Evolutionary conservation across 2,888 invertebrate species (phyloP).

Genomic region (Oscheius sp.): DNA sequence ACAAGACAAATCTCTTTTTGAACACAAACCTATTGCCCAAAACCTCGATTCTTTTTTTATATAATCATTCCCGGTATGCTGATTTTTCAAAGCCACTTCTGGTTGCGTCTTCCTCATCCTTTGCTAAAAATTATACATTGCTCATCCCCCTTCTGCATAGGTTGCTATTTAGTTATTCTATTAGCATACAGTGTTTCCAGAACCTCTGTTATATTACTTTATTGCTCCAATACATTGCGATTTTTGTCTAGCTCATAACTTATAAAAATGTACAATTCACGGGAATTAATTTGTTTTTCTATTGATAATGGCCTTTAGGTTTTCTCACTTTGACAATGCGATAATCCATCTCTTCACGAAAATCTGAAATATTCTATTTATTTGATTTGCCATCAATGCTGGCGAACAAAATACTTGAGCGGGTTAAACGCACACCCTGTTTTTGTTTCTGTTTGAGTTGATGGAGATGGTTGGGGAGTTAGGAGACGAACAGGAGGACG

Average conservation of each 20-base stretch:
- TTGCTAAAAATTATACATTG: conserved; percentile 6
- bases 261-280: no score
- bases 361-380: not conserved
- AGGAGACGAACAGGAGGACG: not conserved
- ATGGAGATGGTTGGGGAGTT: not conserved
- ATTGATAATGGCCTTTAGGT: not conserved
- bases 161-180: not conserved
- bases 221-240: not conserved
- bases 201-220: not conserved
- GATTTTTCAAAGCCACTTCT: not conserved
- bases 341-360: conserved; percentile 4
- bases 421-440: conserved; percentile 24
- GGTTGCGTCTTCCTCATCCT: not conserved
- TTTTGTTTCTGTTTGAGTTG: conserved; percentile 9
- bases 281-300: no score
- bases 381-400: not conserved
- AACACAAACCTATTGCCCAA: not conserved
- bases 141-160: not conserved
- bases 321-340: not conserved
- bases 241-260: no score
- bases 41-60: not conserved
- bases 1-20: not conserved
- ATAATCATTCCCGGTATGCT: conserved; percentile 35
- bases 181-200: no score
- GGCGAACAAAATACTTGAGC: not conserved